Conservation (phyloP, 1,140 invertebrate genomes). For the Drosophila pectinifera region DNA sequence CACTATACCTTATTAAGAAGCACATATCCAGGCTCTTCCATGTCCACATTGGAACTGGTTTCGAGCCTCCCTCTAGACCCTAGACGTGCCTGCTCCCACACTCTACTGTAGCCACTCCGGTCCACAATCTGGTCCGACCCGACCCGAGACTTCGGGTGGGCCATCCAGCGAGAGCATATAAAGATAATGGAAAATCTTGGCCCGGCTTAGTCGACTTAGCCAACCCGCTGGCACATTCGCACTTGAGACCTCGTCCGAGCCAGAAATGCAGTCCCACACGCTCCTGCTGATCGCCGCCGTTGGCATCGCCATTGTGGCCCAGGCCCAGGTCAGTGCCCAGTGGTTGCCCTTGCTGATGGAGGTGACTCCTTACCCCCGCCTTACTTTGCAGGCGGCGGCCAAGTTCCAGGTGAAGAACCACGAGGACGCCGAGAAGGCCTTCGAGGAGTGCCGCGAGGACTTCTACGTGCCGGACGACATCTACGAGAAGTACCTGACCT, state of each 20-base stretch:
- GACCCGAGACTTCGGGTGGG: slow-evolving; percentile 28
- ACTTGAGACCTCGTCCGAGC: slow-evolving; percentile 61
- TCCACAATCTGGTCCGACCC: slow-evolving; percentile 26
- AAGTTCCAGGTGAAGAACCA: slow-evolving; percentile 67
- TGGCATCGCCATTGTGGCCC: slow-evolving; percentile 31
- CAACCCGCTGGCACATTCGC: slow-evolving; percentile 66
- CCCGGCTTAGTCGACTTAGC: slow-evolving; percentile 46
- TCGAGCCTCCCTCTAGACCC: neutral
- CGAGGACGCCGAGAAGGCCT: slow-evolving; percentile 68
- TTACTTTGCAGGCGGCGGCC: slow-evolving; percentile 52
- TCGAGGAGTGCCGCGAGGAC: slow-evolving; percentile 73
- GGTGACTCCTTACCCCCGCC: neutral
- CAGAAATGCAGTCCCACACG: slow-evolving; percentile 66
- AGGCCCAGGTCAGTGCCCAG: slow-evolving; percentile 52
- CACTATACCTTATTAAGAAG: neutral
- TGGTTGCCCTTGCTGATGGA: slow-evolving; percentile 26
- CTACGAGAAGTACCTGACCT: slow-evolving; percentile 73
- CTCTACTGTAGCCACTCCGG: slow-evolving; percentile 19
- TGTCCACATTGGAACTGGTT: neutral
- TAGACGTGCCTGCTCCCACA: neutral
- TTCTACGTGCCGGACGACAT: slow-evolving; percentile 71
- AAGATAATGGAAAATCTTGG: slow-evolving; percentile 75
- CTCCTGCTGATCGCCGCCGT: slow-evolving; percentile 50
- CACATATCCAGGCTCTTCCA: too few relatives aligned
- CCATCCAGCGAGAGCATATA: slow-evolving; percentile 47